Percentiles rank a stretch among this genome's conserved stretches.
Evolutionary conservation across 1,140 invertebrate genomes (phyloP).

Genomic region (Drosophila ogumai): DNA sequence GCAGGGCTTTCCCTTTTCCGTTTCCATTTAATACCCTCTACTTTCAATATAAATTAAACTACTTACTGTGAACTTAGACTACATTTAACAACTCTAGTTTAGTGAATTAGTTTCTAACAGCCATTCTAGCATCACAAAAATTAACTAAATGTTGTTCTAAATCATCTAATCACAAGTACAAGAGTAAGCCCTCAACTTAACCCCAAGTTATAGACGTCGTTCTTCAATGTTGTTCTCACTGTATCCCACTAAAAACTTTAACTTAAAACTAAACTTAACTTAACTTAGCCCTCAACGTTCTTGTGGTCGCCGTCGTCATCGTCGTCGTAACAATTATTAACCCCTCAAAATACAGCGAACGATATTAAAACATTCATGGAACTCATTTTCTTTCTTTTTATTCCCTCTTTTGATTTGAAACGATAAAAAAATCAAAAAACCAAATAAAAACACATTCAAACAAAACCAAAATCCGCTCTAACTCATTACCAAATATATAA

Average conservation of each 20-base stretch:
- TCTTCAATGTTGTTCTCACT: constrained; percentile 54
- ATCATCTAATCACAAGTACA: constrained; percentile 24
- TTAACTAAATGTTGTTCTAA: constrained; percentile 61
- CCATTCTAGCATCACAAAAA: constrained; percentile 38
- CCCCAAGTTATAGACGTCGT: constrained; percentile 41
- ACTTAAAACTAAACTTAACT: constrained; percentile 39
- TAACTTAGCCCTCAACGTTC: constrained; percentile 54
- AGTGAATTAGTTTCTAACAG: constrained; percentile 25
- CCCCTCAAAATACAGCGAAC: constrained; percentile 31
- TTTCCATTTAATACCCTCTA: constrained; percentile 8
- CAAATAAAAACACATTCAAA: constrained; percentile 58
- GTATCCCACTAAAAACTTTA: constrained; percentile 30
- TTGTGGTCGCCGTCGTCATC: constrained; percentile 58
- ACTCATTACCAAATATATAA: constrained; percentile 44
- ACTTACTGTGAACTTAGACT: constrained; percentile 12
- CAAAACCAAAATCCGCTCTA: constrained; percentile 41
- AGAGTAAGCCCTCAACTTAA: constrained; percentile 27
- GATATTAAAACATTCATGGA: constrained; percentile 61
- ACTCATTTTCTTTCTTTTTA: constrained; percentile 76
- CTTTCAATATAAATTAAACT: constrained; percentile 10
- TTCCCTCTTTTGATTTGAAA: constrained; percentile 67
- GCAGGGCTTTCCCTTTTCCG: constrained; percentile 8
- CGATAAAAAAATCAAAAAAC: constrained; percentile 26
- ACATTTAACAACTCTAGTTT: constrained; percentile 20
- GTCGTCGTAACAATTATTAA: constrained; percentile 52